These are phyloP conservation scores for Penaeus chinensis DNA, from an alignment of 1,140 invertebrate genomes.

Conservation along the genomic window DNA sequence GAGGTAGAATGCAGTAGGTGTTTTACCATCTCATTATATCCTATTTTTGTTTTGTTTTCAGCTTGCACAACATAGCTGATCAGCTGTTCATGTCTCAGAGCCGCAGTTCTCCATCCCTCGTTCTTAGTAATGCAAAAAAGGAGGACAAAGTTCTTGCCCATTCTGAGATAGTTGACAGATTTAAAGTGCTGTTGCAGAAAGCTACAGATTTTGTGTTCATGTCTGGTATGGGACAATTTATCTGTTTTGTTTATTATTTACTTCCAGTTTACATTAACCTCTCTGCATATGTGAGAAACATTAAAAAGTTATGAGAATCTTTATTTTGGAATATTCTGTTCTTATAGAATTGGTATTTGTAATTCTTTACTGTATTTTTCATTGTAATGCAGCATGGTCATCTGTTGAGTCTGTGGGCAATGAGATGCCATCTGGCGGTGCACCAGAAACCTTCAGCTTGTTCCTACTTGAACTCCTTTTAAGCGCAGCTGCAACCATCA, in stretches of 20 bases:
- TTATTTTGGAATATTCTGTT: too few relatives aligned
- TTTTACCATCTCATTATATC: too few relatives aligned
- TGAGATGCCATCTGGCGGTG: constrained; percentile 33
- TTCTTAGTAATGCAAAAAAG: constrained; percentile 6
- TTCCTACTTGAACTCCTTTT: constrained; percentile 38
- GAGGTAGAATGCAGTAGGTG: too few relatives aligned
- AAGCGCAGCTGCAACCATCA: constrained; percentile 41
- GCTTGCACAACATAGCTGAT: constrained; percentile 45
- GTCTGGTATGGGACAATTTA: constrained; percentile 23
- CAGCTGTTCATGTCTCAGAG: constrained; percentile 40
- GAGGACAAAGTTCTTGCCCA: constrained; percentile 37
- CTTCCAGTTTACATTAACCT: background rate
- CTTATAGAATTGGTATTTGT: too few relatives aligned
- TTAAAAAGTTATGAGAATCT: too few relatives aligned
- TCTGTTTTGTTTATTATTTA: background rate
- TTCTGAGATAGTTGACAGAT: constrained; percentile 43
- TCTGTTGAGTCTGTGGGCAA: constrained; percentile 45
- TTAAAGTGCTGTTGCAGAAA: constrained; percentile 48
- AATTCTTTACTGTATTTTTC: background rate
- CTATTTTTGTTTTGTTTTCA: background rate
- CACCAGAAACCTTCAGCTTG: constrained; percentile 39
- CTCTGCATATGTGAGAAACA: too few relatives aligned
- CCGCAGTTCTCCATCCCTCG: constrained; percentile 32
- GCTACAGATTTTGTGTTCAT: constrained; percentile 49
- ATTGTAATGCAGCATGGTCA: constrained; percentile 38